Percentiles rank a stretch among this genome's conserved stretches.
These are phyloP conservation scores for Tineola bisselliella DNA, from an alignment of 2,888 invertebrate species.

Conservation along the genomic window DNA sequence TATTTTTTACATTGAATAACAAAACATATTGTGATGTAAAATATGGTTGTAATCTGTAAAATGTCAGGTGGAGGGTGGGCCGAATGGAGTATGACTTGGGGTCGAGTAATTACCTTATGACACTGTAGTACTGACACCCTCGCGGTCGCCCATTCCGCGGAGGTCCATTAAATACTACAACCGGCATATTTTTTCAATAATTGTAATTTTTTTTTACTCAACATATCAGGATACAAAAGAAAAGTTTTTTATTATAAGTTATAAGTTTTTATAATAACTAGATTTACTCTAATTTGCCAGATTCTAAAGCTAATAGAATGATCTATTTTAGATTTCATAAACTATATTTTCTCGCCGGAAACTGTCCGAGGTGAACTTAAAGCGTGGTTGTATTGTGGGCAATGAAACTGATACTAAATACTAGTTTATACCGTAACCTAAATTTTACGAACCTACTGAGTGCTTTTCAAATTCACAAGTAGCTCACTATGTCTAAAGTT, in stretches of 20 bases:
- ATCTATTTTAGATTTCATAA: no score
- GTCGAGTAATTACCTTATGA: background rate
- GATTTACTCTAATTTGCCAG: no score
- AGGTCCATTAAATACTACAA: slow-evolving; percentile 6
- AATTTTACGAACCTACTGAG: slow-evolving; percentile 11
- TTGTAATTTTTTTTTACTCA: background rate
- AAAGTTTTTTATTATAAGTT: no score
- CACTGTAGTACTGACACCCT: slow-evolving; percentile 9
- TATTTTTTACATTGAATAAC: background rate
- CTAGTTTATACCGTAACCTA: background rate
- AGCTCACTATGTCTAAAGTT: slow-evolving; percentile 10
- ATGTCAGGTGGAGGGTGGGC: background rate
- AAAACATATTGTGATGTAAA: background rate
- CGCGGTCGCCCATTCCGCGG: slow-evolving; percentile 1
- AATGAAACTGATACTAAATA: background rate
- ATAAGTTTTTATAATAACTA: no score
- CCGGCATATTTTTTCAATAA: background rate
- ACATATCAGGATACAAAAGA: no score
- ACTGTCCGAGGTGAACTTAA: no score
- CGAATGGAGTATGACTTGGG: background rate
- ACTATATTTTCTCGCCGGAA: no score
- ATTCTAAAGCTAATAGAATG: no score
- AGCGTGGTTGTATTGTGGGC: background rate
- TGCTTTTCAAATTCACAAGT: slow-evolving; percentile 12
- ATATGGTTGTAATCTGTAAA: slow-evolving; percentile 3